Evolutionary conservation across 2,888 invertebrate genomes (phyloP).

Genomic region (Heteropelma amictum): DNA sequence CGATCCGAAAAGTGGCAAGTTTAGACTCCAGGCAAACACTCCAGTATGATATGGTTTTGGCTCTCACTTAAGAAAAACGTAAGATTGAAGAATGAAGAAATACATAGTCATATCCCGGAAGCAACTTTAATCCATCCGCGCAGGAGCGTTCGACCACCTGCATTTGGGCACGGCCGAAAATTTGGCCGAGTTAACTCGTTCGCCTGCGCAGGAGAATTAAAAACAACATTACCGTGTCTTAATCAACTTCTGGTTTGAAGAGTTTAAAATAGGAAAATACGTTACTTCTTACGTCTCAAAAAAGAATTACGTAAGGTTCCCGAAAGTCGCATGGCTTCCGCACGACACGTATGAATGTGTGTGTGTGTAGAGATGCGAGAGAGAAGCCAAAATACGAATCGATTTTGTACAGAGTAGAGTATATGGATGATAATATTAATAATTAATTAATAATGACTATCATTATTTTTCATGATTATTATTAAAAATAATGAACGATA

Average conservation of each 20-base stretch:
- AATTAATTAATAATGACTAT: constrained; percentile 65
- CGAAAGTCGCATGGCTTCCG: no score
- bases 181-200: constrained; percentile 20
- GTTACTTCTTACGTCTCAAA: constrained; percentile 47
- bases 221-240: constrained; percentile 27
- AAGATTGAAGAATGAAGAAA: no score
- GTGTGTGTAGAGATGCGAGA: constrained; percentile 37
- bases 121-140: no score
- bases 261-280: constrained; percentile 16
- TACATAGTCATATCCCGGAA: no score
- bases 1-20: no score
- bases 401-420: constrained; percentile 77
- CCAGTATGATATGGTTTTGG: no score
- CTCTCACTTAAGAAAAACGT: no score
- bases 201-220: constrained; percentile 18
- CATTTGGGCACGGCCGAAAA: no score
- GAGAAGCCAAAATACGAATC: constrained; percentile 71
- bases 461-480: constrained; percentile 39
- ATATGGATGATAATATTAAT: constrained; percentile 74
- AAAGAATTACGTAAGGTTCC: constrained; percentile 31
- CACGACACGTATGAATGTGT: constrained; percentile 23
- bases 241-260: constrained; percentile 19
- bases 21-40: no score
- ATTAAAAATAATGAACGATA: constrained; percentile 59
- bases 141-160: no score